These are phyloP conservation scores for Orientallactaga sibirica DNA, from an alignment of 2,797 vertebrate species.

Conservation along the genomic window DNA sequence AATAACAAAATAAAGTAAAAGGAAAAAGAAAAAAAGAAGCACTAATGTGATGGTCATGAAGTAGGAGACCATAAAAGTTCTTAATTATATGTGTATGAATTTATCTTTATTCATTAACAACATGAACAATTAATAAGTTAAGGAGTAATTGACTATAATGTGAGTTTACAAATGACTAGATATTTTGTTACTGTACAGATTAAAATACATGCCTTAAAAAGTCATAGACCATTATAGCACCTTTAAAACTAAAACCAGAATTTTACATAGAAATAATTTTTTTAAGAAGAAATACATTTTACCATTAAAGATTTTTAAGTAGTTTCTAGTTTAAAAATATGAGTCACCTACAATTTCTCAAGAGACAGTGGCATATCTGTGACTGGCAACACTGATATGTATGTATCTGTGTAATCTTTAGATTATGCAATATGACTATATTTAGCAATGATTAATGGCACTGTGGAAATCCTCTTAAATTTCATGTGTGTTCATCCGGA, in stretches of 20 bases:
- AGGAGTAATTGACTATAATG: not conserved
- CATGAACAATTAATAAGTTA: slow-evolving; percentile 33
- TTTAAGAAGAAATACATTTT: slow-evolving; percentile 8
- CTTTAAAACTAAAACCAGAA: not conserved
- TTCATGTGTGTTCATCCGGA: not conserved
- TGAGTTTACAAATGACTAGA: slow-evolving; percentile 14
- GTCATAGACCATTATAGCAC: not conserved
- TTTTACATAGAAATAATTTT: not conserved
- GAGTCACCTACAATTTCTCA: not conserved
- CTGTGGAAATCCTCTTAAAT: slow-evolving; percentile 54
- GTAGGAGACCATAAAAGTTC: not conserved
- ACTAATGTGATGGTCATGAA: not conserved
- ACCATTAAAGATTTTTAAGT: slow-evolving; percentile 31
- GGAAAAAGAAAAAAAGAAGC: too few relatives aligned
- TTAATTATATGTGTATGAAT: not conserved
- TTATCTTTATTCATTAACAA: not conserved
- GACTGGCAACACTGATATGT: not conserved
- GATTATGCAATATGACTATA: slow-evolving; percentile 8
- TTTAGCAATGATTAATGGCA: slow-evolving; percentile 23
- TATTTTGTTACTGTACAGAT: slow-evolving; percentile 40
- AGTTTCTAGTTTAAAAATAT: slow-evolving; percentile 45
- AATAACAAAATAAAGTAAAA: too few relatives aligned
- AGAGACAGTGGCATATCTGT: not conserved
- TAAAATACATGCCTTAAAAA: not conserved
- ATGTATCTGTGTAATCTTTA: not conserved